A percentile compares a stretch with the other conserved stretches of the same genome.
phyloP scores from a whole-genome alignment of 2,797 vertebrate genomes.

The Carapus acus region DNA sequence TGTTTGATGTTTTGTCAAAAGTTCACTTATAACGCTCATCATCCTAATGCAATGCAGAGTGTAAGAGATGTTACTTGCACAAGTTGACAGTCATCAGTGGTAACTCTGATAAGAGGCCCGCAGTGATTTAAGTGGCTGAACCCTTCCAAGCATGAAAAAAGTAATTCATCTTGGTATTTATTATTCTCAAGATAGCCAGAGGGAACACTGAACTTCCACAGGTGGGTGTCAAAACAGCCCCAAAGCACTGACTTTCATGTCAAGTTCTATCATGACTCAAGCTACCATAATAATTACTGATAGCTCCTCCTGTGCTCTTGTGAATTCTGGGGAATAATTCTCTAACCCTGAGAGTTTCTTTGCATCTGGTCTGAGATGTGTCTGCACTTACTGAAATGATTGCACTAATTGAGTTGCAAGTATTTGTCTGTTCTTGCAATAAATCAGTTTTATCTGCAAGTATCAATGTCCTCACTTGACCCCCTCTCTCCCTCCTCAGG shows the following conservation, averaged over 20 bases:
- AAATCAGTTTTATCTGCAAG: too few relatives aligned
- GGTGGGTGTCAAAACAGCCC: slow-evolving; percentile 51
- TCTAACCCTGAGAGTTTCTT: slow-evolving; percentile 13
- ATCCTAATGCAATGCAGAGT: too few relatives aligned
- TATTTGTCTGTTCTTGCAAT: neutral
- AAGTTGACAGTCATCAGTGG: neutral
- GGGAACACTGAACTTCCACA: slow-evolving; percentile 33
- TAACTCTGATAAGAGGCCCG: neutral
- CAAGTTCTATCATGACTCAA: slow-evolving; percentile 62
- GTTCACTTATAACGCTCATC: too few relatives aligned
- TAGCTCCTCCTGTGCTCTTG: slow-evolving; percentile 4
- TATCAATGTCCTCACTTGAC: neutral
- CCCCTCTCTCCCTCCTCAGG: slow-evolving; percentile 55
- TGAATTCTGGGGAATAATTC: slow-evolving; percentile 9
- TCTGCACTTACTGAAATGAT: too few relatives aligned
- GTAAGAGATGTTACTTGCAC: too few relatives aligned
- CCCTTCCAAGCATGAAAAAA: slow-evolving; percentile 18
- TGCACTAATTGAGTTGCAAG: neutral
- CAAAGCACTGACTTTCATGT: slow-evolving; percentile 45
- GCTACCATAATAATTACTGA: slow-evolving; percentile 34
- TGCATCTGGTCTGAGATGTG: too few relatives aligned
- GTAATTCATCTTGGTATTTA: slow-evolving; percentile 36
- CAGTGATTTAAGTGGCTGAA: neutral
- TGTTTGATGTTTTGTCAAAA: too few relatives aligned
- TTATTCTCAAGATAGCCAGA: slow-evolving; percentile 28